A percentile compares a stretch with the other conserved stretches of the same genome.
Conservation (phyloP, 2,113 vertebrate species). For the Thinocorus orbignyianus region DNA sequence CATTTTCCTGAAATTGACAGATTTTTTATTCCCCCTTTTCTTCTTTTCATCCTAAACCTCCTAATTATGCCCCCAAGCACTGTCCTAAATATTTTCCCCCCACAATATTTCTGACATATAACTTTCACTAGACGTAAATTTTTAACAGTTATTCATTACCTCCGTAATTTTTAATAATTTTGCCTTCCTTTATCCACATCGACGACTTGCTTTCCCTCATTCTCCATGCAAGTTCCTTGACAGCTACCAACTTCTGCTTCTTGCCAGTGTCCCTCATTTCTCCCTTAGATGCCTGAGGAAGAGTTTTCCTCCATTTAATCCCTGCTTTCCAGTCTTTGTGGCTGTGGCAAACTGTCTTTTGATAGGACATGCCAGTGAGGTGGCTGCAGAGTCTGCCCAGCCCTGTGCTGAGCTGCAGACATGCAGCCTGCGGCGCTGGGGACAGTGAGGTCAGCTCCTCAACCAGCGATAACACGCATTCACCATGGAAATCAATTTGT, state of each 20-base stretch:
- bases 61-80: not conserved
- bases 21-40: not conserved
- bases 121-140: not conserved
- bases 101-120: not conserved
- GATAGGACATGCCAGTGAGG: not conserved
- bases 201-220: not conserved
- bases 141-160: not conserved
- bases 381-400: not conserved
- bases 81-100: not conserved
- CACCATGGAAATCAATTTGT: not conserved
- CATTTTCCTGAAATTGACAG: not conserved
- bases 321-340: not conserved
- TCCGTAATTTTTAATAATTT: not conserved
- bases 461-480: not conserved
- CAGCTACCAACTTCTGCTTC: not conserved
- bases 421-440: rapidly evolving
- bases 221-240: not conserved
- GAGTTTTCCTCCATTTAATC: not conserved
- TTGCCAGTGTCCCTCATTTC: not conserved
- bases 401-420: not conserved
- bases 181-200: not conserved
- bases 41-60: not conserved
- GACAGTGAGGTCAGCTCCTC: not conserved
- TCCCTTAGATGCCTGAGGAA: not conserved
- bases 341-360: not conserved